Base-by-base conservation (phyloP, 1,140 invertebrate genomes). In the Sminthurides bifidus region DNA sequence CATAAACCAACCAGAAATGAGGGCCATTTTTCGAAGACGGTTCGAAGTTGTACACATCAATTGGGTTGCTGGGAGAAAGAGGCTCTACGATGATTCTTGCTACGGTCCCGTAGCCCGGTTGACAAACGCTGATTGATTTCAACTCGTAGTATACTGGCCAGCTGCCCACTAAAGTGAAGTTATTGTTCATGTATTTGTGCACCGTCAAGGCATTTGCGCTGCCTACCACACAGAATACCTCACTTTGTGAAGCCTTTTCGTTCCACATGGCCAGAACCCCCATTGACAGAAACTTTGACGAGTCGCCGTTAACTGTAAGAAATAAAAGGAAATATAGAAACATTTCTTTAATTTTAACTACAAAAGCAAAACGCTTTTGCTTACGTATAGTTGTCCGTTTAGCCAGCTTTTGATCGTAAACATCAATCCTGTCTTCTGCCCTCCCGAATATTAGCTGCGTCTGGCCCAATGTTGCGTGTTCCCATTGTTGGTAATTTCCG, bases 1-100 rank as follows among this genome's bases (percentile, higher is more conserved):
- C n/a, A n/a, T n/a, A n/a, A n/a, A 30, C 30, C 52, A 51, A 62
- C 60, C 56, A 59, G 10, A 63, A 31, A 24, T 59, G 56, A 30
- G 19, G 30, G 8, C 15, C 23, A 33, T 49, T 41, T 17, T 35
- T 2, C 8, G 24, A 48, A 27, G 45, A n/a, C n/a, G n/a, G 29
- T 5, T 48, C 45, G n/a, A n/a, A n/a, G 19, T n/a, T n/a, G 24
- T 54, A n/a, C n/a, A 53, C 23, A n/a, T 56, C 56, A 29, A 63
- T 23, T 23, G 6, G 48, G 35, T 29, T 5, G 2, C 3, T 52
- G 4, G 60, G 60, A 4, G 54, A 30, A 14, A 63, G n/a, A 21
- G 59, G 21, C 12, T 59, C 19, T 53, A 52, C 53, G 3, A 23
- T 43, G 8, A 41, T 30, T 2, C 19, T 14, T 3, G 23, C n/a